Evolutionary conservation across 2,113 vertebrate genomes (phyloP).

Genomic region (Lynx canadensis): DNA sequence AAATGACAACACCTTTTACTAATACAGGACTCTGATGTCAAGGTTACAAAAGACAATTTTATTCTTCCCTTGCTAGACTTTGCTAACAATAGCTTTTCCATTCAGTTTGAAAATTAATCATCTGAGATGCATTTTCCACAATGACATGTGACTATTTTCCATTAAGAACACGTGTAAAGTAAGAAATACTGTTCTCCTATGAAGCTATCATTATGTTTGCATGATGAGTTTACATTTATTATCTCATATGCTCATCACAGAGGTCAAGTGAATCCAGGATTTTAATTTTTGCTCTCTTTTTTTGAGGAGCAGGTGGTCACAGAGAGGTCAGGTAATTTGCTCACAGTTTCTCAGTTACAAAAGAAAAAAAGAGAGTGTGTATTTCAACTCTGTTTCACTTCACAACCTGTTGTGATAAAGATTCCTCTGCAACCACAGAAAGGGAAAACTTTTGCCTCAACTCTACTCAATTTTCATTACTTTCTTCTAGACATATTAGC

Average conservation of each 20-base stretch:
- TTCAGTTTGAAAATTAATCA: background rate
- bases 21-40: background rate
- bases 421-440: background rate
- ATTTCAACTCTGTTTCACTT: background rate
- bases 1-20: background rate
- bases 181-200: background rate
- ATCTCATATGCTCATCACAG: background rate
- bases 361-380: background rate
- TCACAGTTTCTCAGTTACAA: background rate
- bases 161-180: background rate
- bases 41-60: background rate
- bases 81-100: background rate
- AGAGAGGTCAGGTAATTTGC: background rate
- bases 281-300: background rate
- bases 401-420: background rate
- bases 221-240: background rate
- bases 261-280: background rate
- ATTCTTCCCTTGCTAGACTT: background rate
- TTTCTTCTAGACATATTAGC: background rate
- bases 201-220: background rate
- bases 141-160: background rate
- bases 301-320: background rate
- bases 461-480: background rate
- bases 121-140: background rate
- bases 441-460: background rate